These are phyloP conservation scores for Tetropium fuscum DNA, from an alignment of 2,888 invertebrate genomes.

Conservation along the genomic window DNA sequence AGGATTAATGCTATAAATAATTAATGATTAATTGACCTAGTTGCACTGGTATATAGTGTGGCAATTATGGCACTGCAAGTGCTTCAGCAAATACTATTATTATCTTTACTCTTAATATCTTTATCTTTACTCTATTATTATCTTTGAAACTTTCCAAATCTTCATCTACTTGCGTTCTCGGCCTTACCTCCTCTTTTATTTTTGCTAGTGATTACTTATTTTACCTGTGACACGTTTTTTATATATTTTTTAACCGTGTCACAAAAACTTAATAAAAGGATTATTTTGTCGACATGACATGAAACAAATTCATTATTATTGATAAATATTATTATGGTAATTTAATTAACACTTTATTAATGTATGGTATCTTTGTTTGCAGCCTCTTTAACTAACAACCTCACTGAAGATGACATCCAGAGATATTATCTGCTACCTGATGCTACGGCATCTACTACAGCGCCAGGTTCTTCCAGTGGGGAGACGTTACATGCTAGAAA, in stretches of 20 bases:
- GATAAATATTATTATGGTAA: too few relatives aligned
- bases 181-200: neutral
- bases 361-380: constrained; percentile 50
- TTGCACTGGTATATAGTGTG: too few relatives aligned
- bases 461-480: constrained; percentile 61
- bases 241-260: too few relatives aligned
- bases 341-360: too few relatives aligned
- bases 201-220: neutral
- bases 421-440: constrained; percentile 73
- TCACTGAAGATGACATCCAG: constrained; percentile 72
- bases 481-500: constrained; percentile 68
- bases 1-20: too few relatives aligned
- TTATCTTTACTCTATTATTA: too few relatives aligned
- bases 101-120: neutral
- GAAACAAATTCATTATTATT: too few relatives aligned
- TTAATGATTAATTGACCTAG: too few relatives aligned
- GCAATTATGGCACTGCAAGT: too few relatives aligned
- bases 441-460: constrained; percentile 55
- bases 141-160: too few relatives aligned
- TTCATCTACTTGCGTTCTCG: neutral
- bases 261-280: too few relatives aligned
- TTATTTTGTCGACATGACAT: too few relatives aligned
- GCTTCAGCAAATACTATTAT: neutral
- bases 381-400: constrained; percentile 71
- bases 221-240: neutral